phyloP scores from a whole-genome alignment of 2,888 invertebrate species.

The Nephrocerus scutellatus region DNA sequence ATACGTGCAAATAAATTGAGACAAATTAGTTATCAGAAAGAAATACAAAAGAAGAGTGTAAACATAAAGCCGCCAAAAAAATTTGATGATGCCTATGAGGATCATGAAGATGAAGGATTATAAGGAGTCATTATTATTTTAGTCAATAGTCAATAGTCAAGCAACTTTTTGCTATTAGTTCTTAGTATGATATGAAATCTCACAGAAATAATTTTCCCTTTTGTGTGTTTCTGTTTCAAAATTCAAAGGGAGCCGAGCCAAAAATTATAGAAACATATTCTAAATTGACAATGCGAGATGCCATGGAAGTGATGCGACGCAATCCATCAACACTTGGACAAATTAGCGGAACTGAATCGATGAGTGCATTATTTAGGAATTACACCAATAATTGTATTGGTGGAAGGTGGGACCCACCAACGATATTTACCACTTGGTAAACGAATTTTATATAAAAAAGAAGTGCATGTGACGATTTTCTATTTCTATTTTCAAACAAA shows the following conservation, averaged over 20 bases:
- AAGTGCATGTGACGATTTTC: slow-evolving; percentile 27
- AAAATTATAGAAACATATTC: slow-evolving; percentile 92
- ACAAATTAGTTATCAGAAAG: too few species aligned
- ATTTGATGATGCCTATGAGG: too few species aligned
- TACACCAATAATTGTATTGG: slow-evolving; percentile 78
- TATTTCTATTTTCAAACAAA: too few species aligned
- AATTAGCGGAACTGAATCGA: slow-evolving; percentile 81
- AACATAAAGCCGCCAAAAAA: too few species aligned
- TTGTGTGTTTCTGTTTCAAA: slow-evolving; percentile 4
- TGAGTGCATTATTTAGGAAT: slow-evolving; percentile 85
- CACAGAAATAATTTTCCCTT: too few species aligned
- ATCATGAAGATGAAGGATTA: too few species aligned
- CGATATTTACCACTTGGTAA: slow-evolving; percentile 52
- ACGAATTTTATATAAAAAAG: slow-evolving; percentile 47
- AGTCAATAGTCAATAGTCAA: too few species aligned
- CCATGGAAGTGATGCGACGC: slow-evolving; percentile 82
- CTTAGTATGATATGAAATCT: too few species aligned
- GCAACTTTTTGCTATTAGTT: too few species aligned
- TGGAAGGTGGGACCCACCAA: slow-evolving; percentile 65
- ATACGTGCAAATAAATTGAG: too few species aligned
- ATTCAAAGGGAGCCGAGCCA: slow-evolving; percentile 67
- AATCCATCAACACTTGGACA: slow-evolving; percentile 82
- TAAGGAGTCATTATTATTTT: too few species aligned
- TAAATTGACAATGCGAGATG: slow-evolving; percentile 87
- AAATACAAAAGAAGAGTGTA: too few species aligned